Evolutionary conservation across 2,113 vertebrate genomes (phyloP), one percentile per base, ranked within the genome.

Genomic region (Aplodontia rufa): DNA sequence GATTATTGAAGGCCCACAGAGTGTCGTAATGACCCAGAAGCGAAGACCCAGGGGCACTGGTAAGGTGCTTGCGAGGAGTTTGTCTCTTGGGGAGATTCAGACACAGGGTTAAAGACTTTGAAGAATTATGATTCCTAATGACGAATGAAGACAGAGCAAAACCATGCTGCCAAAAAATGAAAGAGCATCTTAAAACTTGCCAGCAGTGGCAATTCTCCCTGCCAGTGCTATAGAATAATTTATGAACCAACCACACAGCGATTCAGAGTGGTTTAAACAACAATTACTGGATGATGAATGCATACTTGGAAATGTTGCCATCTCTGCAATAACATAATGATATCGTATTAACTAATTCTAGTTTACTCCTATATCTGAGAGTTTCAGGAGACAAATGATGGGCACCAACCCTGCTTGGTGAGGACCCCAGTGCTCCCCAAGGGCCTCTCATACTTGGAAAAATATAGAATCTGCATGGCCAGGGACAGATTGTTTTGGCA

Each of bases 211-310:
- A 95, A 90, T 86, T 87, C 75, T 69, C 91, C 94, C 95, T 98
- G 97, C 97, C 95, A 97, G 6, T 28, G 94, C 47, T 0, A 1
- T 78, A 96, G 96, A 96, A 94, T 97, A 97, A 96, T 97, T 97
- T 94, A 97, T 94, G 85, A 96, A 80, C 97, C 90, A 96, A 80
- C 97, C 90, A 71, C 68, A 84, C 32, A 96, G 96, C 78, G 79
- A 96, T 88, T 94, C 92, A 89, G 97, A 97, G 96, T 87, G 88
- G 92, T 93, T 98, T 97, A 97, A 97, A 97, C 78, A 97, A 98
- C 6, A 35, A 98, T 97, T 96, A 96, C 90, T 96, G 92, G 93
- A 96, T 95, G 97, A 98, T 97, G 96, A 98, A 98, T 95, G 92
- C 68, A 90, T 87, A 91, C 93, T 97, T 98, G 96, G 97, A 98